phyloP scores from a whole-genome alignment of 2,888 invertebrate genomes.

The Cistogaster globosa region DNA sequence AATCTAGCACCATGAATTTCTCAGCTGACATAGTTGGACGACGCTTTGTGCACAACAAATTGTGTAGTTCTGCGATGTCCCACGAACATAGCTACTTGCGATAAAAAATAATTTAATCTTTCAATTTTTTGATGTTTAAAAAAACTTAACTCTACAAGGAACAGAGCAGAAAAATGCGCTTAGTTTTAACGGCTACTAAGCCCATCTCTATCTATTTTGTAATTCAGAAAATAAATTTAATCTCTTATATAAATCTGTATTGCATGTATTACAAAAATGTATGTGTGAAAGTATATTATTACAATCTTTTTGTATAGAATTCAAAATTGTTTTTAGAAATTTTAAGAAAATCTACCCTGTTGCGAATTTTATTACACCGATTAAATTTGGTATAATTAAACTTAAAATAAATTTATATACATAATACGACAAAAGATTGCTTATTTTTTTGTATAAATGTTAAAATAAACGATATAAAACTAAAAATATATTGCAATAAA shows the following conservation, averaged over 20 bases:
- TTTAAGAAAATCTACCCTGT: constrained; percentile 25
- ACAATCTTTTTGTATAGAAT: constrained; percentile 10
- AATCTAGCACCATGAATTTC: too few relatives aligned
- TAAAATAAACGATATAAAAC: constrained; percentile 16
- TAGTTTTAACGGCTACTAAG: too few relatives aligned
- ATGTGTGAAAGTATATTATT: constrained; percentile 1
- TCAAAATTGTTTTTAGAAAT: constrained; percentile 51
- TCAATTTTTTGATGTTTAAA: too few relatives aligned
- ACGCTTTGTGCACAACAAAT: too few relatives aligned
- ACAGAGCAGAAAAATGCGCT: too few relatives aligned
- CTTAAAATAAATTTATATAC: constrained; percentile 12
- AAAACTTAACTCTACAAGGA: too few relatives aligned
- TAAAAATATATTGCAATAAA: neutral
- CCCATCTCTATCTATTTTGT: neutral
- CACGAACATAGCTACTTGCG: too few relatives aligned
- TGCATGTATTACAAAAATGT: too few relatives aligned
- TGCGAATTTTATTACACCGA: constrained; percentile 55
- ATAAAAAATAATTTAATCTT: too few relatives aligned
- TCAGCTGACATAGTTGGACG: too few relatives aligned
- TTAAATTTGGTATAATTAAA: constrained; percentile 37
- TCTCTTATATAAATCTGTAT: neutral
- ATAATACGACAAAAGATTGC: constrained; percentile 24
- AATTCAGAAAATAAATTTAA: neutral
- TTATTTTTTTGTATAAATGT: constrained; percentile 52
- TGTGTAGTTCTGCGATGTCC: too few relatives aligned